These are phyloP conservation scores for Lanistes nyassanus DNA, from an alignment of 1,140 invertebrate species.

Conservation along the genomic window DNA sequence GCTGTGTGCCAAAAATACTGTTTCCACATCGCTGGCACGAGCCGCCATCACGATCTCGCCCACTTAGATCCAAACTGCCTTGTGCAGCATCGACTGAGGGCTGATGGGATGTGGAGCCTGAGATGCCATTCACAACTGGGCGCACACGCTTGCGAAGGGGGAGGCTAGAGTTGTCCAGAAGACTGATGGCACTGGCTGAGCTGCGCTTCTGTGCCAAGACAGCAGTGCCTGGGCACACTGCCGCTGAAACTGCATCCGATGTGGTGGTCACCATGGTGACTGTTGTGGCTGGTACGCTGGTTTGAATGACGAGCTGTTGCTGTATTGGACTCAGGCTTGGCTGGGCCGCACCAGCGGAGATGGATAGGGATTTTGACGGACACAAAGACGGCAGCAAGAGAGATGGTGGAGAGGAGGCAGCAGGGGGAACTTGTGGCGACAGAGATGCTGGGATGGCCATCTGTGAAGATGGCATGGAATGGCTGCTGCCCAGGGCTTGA, in stretches of 20 bases:
- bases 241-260: too few relatives aligned
- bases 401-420: not conserved
- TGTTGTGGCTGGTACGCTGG: not conserved
- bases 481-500: too few relatives aligned
- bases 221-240: not conserved
- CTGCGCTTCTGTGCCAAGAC: not conserved
- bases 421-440: too few relatives aligned
- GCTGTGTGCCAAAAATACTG: slow-evolving; percentile 35
- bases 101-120: not conserved
- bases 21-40: slow-evolving; percentile 37
- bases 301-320: not conserved
- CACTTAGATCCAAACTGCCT: not conserved
- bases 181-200: not conserved
- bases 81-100: not conserved
- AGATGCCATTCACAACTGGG: not conserved
- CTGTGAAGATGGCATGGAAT: too few relatives aligned
- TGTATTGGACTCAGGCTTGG: not conserved
- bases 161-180: slow-evolving; percentile 1
- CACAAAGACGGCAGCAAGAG: not conserved
- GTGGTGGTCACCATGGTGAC: not conserved
- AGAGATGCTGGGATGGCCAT: too few relatives aligned
- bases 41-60: not conserved
- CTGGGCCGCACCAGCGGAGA: not conserved
- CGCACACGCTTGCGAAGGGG: slow-evolving; percentile 18
- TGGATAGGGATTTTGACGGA: not conserved